These are phyloP conservation scores for Camelus dromedarius DNA, from an alignment of 2,113 vertebrate species.

Conservation along the genomic window DNA sequence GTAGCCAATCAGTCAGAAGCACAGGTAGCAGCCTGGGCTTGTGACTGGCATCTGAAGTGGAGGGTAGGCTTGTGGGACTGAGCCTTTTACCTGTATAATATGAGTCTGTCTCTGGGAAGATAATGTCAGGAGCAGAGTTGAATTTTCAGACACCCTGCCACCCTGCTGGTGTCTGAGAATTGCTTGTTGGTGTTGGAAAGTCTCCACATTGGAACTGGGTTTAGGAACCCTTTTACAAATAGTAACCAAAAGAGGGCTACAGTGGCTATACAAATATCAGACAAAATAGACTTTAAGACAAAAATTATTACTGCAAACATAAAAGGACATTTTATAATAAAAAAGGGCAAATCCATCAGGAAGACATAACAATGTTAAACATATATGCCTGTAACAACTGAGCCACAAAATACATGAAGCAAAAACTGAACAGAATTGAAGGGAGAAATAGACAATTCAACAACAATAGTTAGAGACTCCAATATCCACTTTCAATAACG, in stretches of 20 bases:
- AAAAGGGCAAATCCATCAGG: background rate
- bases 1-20: no score
- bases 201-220: no score
- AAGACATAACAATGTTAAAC: constrained; percentile 30
- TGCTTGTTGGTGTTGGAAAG: no score
- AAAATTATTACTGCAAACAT: background rate
- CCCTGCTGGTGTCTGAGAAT: no score
- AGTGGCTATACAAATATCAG: background rate
- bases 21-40: no score
- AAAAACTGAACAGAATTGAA: constrained; percentile 13
- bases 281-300: constrained; percentile 33
- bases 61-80: no score
- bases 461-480: background rate
- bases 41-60: no score
- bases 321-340: constrained; percentile 18
- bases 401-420: background rate
- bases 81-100: no score
- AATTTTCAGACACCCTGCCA: no score
- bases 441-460: constrained; percentile 16
- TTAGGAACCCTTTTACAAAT: no score
- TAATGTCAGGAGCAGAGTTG: no score
- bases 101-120: no score
- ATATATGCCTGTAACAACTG: background rate
- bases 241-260: background rate
- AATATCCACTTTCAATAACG: constrained; percentile 10